These are phyloP conservation scores for Psylliodes chrysocephalus DNA, from an alignment of 2,888 invertebrate species.

Conservation along the genomic window DNA sequence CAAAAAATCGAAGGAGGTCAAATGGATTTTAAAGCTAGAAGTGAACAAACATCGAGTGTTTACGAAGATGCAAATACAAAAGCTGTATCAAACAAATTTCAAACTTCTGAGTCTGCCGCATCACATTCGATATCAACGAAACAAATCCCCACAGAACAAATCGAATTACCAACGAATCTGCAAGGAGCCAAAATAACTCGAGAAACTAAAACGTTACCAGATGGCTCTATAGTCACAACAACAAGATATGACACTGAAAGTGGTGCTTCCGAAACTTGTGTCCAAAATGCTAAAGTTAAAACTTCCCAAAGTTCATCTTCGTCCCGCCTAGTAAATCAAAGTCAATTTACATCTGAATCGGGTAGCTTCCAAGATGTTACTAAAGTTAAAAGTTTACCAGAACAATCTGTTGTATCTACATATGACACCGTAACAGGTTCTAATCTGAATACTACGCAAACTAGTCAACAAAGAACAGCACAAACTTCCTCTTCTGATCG, in stretches of 20 bases:
- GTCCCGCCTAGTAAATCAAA: neutral
- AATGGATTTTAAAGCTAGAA: conserved; percentile 72
- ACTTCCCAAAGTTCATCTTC: conserved; percentile 4
- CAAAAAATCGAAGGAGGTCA: conserved; percentile 74
- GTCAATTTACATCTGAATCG: neutral
- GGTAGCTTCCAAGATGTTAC: too few species aligned
- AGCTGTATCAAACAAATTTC: conserved; percentile 56
- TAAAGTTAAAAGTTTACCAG: conserved; percentile 1
- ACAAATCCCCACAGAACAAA: neutral
- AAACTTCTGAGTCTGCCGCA: conserved; percentile 49
- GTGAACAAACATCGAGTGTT: conserved; percentile 70
- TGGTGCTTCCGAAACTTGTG: conserved; percentile 27
- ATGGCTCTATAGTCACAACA: conserved; percentile 76
- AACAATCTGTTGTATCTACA: conserved; percentile 2
- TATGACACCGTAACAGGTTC: conserved; percentile 9
- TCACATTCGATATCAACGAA: conserved; percentile 7
- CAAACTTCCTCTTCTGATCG: conserved; percentile 56
- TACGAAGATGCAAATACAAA: conserved; percentile 68
- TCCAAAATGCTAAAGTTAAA: neutral
- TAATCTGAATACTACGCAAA: neutral
- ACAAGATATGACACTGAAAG: conserved; percentile 72
- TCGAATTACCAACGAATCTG: conserved; percentile 50
- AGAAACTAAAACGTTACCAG: conserved; percentile 74
- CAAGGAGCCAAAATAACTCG: conserved; percentile 70
- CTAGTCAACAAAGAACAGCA: neutral